Base-by-base conservation (phyloP, 1,140 invertebrate genomes). In the Orius laevigatus region DNA sequence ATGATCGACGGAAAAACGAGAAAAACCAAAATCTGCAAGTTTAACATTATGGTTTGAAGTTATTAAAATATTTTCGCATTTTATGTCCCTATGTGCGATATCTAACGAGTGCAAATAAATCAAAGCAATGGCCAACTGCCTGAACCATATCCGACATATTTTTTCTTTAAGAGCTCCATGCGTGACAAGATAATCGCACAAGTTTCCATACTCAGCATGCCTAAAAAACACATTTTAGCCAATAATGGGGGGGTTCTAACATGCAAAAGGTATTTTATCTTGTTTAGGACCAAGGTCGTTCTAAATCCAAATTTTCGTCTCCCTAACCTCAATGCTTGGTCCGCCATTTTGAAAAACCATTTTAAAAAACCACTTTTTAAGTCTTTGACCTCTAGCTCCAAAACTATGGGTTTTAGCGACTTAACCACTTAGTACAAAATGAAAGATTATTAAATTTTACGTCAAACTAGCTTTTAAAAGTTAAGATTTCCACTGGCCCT, bases 1-100 rank as follows among this genome's bases (percentile, higher is more conserved):
- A 63, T 61, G 36, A 56, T 73, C 70, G 0, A 63, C 51, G n/a
- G 60, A 51, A 16, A 59, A 63, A 3, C 76, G 62, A 1, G 75
- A 70, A 56, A 90, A 89, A 14, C 85, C 85, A 65, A 89, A 89
- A 64, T 86, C 83, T 9, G 79, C 77, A n/a, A 84, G 63, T 62
- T 84, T 84, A 1, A 81, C 66, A 53, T 81, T 81, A 55, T 73
- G 76, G 57, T 75, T 73, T 11, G 66, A 63, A 1, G 81, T 81
- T 11, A 86, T 67, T 9, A 85, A 62, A 43, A 83, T 67, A 59
- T 86, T 86, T 63, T 84, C 81, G 59, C 81, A 85, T 64, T 86
- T 85, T 32, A 81, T 62, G 60, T 81, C 79, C 53, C 82, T 63
- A 58, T 86, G 81, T 1, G 76, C 78, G 40, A 87, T 76, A 36